Evolutionary conservation across 2,888 invertebrate genomes (phyloP).

Genomic region (Hyppa rectilinea): DNA sequence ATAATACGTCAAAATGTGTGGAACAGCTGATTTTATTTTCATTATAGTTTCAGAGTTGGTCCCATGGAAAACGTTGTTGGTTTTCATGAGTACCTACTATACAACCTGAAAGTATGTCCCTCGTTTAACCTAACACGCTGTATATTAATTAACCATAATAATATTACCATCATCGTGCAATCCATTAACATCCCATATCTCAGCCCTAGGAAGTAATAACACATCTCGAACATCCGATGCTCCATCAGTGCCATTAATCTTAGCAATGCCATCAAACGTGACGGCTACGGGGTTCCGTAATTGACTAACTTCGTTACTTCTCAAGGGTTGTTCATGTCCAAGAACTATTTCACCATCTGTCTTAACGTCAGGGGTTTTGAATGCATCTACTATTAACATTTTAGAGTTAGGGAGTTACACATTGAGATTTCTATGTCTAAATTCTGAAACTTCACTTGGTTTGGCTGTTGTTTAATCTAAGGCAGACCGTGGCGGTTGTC

Average conservation of each 20-base stretch:
- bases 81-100: no score
- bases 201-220: conserved; percentile 20
- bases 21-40: no score
- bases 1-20: no score
- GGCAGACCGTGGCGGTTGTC: no score
- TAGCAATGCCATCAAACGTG: conserved; percentile 35
- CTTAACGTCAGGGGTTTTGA: not conserved
- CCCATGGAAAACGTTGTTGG: no score
- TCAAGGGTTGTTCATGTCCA: conserved; percentile 6
- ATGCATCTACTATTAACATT: conserved; percentile 7
- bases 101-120: no score
- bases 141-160: not conserved
- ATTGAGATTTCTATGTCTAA: not conserved
- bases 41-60: no score
- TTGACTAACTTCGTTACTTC: conserved; percentile 45
- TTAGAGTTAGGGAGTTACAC: not conserved
- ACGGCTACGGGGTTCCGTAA: conserved; percentile 15
- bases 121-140: no score
- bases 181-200: conserved; percentile 11
- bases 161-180: not conserved
- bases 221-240: conserved; percentile 18
- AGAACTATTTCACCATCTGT: conserved; percentile 23
- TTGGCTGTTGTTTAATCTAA: not conserved
- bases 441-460: not conserved
- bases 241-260: conserved; percentile 40